Evolutionary conservation across 1,140 invertebrate genomes (phyloP).

Genomic region (Cydia fagiglandana): DNA sequence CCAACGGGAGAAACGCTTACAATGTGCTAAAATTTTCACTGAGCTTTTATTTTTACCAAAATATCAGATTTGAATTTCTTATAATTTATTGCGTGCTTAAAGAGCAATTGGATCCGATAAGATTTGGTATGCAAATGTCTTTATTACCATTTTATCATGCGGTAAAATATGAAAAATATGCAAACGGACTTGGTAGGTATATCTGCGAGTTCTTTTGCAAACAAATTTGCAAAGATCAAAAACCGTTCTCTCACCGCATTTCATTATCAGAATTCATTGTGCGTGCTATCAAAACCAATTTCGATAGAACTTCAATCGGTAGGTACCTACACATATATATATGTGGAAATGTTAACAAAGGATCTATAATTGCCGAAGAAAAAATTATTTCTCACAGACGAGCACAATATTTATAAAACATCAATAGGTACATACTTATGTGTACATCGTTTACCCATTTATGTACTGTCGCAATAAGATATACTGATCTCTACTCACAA

Average conservation of each 20-base stretch:
- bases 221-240: conserved; percentile 17
- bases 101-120: conserved; percentile 28
- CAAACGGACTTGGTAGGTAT: conserved; percentile 3
- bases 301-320: no score
- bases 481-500: no score
- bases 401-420: no score
- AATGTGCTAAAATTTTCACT: conserved; percentile 21
- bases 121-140: conserved; percentile 30
- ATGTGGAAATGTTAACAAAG: no score
- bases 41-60: conserved; percentile 20
- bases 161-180: conserved; percentile 31
- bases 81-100: conserved; percentile 30
- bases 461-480: no score
- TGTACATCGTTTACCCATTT: no score
- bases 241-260: background rate
- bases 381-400: no score
- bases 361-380: no score
- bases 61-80: conserved; percentile 30
- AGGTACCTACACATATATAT: no score
- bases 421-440: no score
- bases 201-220: conserved; percentile 12
- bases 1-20: background rate
- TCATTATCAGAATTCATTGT: background rate
- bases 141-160: conserved; percentile 30
- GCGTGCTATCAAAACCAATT: no score